These are phyloP conservation scores for Oplegnathus fasciatus DNA, from an alignment of 2,113 vertebrate species.

Conservation along the genomic window DNA sequence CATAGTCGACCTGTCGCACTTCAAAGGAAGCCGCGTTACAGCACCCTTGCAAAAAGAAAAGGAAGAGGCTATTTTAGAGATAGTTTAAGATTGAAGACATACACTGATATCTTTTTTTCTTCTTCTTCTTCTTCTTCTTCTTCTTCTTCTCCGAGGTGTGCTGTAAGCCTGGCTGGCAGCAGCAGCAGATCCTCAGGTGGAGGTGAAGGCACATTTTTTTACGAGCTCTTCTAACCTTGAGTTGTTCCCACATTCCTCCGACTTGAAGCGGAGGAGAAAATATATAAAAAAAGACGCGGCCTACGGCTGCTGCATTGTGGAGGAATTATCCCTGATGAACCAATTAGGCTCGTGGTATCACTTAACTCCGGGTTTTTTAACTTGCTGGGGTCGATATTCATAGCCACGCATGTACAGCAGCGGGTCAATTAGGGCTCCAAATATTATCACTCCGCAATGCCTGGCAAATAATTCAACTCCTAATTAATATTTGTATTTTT, in stretches of 20 bases:
- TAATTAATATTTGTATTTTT: conserved; percentile 52
- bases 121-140: not conserved
- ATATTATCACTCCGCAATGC: conserved; percentile 66
- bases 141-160: not conserved
- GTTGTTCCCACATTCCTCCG: conserved; percentile 61
- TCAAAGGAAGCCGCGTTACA: conserved; percentile 90
- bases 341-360: conserved; percentile 78
- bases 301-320: conserved; percentile 69
- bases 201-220: conserved; percentile 55
- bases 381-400: conserved; percentile 79
- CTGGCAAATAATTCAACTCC: conserved; percentile 66
- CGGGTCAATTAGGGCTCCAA: conserved; percentile 72
- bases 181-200: conserved; percentile 60
- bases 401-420: conserved; percentile 64
- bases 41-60: conserved; percentile 84
- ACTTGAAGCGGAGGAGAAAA: conserved; percentile 54
- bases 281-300: conserved; percentile 49
- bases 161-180: conserved; percentile 64
- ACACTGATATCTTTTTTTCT: not conserved
- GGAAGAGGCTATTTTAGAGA: conserved; percentile 75
- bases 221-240: conserved; percentile 61
- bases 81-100: conserved; percentile 39
- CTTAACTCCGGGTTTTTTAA: conserved; percentile 79
- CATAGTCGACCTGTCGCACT: conserved; percentile 92
- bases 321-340: conserved; percentile 77